These are phyloP conservation scores for Gryllus longicercus DNA, from an alignment of 2,888 invertebrate species.

Conservation along the genomic window DNA sequence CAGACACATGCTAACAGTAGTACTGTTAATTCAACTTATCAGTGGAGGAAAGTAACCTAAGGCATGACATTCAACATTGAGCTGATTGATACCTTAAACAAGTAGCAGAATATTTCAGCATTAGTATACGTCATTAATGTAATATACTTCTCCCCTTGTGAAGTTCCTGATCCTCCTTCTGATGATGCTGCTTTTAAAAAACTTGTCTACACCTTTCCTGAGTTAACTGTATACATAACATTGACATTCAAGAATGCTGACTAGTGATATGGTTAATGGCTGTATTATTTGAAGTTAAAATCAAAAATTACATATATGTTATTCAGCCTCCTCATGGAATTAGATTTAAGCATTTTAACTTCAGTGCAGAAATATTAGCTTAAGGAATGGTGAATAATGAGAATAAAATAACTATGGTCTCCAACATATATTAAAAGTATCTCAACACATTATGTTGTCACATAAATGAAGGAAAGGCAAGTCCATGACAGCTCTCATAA, in stretches of 20 bases:
- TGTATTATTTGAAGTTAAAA: not conserved
- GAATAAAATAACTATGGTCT: not conserved
- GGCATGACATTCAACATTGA: not conserved
- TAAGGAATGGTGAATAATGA: not conserved
- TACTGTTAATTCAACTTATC: not conserved
- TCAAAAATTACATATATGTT: not conserved
- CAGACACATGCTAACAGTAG: no score
- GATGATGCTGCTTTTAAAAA: not conserved
- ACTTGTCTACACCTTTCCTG: not conserved
- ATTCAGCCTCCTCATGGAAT: not conserved
- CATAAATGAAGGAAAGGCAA: not conserved
- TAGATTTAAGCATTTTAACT: not conserved
- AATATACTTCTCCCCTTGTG: not conserved
- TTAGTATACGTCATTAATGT: not conserved
- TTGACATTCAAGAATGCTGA: not conserved
- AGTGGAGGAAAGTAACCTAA: not conserved
- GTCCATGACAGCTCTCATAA: not conserved
- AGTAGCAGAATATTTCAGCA: constrained; percentile 7
- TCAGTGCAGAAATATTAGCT: not conserved
- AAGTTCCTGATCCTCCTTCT: not conserved
- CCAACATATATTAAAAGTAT: not conserved
- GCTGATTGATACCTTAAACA: not conserved
- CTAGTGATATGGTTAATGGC: constrained; percentile 22
- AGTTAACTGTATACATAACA: not conserved
- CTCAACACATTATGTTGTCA: not conserved